phyloP scores from a whole-genome alignment of 2,797 vertebrate genomes.

The Aselliscus stoliczkanus region DNA sequence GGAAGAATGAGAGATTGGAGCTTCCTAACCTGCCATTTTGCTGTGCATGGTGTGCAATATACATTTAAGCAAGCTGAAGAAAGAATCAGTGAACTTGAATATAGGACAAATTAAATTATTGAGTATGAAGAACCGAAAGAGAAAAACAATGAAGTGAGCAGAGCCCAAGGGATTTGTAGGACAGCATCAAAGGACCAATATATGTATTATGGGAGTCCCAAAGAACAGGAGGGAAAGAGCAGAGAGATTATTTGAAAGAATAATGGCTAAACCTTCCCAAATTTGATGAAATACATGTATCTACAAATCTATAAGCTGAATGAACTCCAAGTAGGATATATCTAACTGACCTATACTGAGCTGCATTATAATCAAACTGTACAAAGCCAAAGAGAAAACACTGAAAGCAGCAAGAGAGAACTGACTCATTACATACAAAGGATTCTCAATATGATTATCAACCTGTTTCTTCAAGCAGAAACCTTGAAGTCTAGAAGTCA shows the following conservation, averaged over 20 bases:
- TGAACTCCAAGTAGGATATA: not conserved
- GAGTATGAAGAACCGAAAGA: not conserved
- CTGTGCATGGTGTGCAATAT: not conserved
- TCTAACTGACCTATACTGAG: not conserved
- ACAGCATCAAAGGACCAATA: not conserved
- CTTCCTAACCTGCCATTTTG: not conserved
- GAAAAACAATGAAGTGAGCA: not conserved
- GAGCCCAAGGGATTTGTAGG: not conserved
- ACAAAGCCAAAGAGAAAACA: not conserved
- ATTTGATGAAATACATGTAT: not conserved
- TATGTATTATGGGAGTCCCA: not conserved
- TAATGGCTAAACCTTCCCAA: not conserved
- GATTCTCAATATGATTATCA: not conserved
- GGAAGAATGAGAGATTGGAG: not conserved
- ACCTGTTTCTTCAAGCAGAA: not conserved
- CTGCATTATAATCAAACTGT: not conserved
- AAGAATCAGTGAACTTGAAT: not conserved
- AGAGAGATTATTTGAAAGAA: conserved; percentile 13
- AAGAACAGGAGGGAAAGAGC: not conserved
- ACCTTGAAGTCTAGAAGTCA: not conserved
- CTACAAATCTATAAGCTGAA: not conserved
- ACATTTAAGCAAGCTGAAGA: not conserved
- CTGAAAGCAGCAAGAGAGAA: not conserved
- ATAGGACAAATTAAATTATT: not conserved
- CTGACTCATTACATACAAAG: not conserved